These are phyloP conservation scores for Bugula neritina DNA, from an alignment of 2,888 invertebrate genomes.

Conservation along the genomic window DNA sequence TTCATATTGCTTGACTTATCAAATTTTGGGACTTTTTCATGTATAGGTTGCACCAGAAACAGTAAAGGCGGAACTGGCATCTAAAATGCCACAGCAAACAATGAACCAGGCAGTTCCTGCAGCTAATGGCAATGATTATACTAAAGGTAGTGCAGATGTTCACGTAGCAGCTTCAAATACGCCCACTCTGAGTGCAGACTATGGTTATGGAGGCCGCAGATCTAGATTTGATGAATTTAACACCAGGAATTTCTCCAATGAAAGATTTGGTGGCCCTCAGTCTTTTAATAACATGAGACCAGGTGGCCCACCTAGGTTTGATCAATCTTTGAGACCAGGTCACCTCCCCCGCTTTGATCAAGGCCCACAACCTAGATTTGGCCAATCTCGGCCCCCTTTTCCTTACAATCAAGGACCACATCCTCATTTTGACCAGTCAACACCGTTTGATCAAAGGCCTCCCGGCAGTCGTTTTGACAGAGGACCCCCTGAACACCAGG, in stretches of 20 bases:
- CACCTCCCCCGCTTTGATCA: slow-evolving; percentile 12
- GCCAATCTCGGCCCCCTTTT: not conserved
- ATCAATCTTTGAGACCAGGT: not conserved
- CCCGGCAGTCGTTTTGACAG: not conserved
- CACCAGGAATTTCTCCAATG: not conserved
- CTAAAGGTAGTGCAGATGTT: not conserved
- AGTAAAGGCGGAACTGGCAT: not conserved
- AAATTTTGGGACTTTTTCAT: not conserved
- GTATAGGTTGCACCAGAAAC: slow-evolving; percentile 10
- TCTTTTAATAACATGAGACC: not conserved
- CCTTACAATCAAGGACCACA: not conserved
- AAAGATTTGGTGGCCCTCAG: not conserved
- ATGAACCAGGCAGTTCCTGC: not conserved
- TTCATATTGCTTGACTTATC: no score
- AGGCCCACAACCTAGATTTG: slow-evolving; percentile 13
- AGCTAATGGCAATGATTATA: not conserved
- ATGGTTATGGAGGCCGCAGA: slow-evolving; percentile 37
- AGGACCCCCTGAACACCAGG: not conserved
- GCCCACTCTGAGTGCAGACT: slow-evolving; percentile 56
- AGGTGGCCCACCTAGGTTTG: slow-evolving; percentile 2
- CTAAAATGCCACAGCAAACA: slow-evolving; percentile 6
- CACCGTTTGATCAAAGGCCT: no score
- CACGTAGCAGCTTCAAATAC: not conserved
- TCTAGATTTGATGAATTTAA: slow-evolving; percentile 29
- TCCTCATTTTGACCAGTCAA: not conserved